Conservation (phyloP, 2,113 vertebrate genomes). For the Pomatostomus ruficeps region DNA sequence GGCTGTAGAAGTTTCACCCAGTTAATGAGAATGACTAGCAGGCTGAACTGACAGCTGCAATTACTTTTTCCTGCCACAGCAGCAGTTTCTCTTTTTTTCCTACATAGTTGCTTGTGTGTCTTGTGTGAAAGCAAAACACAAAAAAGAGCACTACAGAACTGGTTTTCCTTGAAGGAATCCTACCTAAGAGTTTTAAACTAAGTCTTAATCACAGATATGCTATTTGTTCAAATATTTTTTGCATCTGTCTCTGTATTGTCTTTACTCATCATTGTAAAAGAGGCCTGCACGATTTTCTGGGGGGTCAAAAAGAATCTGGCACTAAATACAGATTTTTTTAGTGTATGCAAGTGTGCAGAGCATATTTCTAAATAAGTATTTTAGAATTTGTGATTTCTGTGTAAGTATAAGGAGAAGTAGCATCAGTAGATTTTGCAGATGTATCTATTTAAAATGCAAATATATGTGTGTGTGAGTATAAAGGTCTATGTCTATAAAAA, state of each 20-base stretch:
- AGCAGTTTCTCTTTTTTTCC: background rate
- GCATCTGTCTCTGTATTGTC: background rate
- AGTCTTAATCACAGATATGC: background rate
- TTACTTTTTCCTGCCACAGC: background rate
- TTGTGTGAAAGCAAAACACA: background rate
- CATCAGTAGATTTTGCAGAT: background rate
- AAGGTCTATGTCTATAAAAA: constrained; percentile 18
- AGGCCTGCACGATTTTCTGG: background rate
- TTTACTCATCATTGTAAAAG: background rate
- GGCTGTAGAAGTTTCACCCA: background rate
- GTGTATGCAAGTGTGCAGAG: background rate
- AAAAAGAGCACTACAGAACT: background rate
- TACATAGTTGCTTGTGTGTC: background rate
- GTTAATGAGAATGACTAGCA: background rate
- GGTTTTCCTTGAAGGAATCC: background rate
- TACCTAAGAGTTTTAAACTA: background rate
- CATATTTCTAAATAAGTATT: background rate
- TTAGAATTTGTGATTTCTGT: background rate
- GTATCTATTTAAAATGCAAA: background rate
- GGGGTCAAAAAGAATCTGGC: background rate
- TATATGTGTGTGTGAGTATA: background rate
- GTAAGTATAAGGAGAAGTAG: background rate
- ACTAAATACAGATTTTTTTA: background rate
- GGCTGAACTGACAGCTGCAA: background rate
- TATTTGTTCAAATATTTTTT: background rate